A percentile compares a stretch with the other conserved stretches of the same genome.
These are phyloP conservation scores for Agapostemon virescens DNA, from an alignment of 2,888 invertebrate genomes.

Conservation along the genomic window DNA sequence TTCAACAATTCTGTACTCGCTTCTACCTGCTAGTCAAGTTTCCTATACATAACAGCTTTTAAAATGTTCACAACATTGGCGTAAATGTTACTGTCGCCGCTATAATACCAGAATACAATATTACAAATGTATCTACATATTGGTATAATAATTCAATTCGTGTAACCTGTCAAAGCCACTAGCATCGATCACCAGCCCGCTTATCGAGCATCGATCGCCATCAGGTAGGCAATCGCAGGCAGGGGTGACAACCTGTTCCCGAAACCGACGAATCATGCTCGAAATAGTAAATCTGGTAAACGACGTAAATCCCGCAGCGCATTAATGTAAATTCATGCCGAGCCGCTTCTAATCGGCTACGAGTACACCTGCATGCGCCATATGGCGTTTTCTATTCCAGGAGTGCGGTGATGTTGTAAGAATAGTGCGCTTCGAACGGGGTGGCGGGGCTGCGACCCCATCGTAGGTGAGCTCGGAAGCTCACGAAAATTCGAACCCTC, in stretches of 20 bases:
- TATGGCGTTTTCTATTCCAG: slow-evolving; percentile 78
- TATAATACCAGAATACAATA: neutral
- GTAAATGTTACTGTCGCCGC: neutral
- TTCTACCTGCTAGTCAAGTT: neutral
- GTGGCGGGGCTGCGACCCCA: slow-evolving; percentile 63
- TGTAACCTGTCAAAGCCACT: neutral
- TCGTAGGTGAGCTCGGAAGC: slow-evolving; percentile 72
- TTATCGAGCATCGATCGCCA: slow-evolving; percentile 13
- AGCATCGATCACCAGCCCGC: slow-evolving; percentile 6
- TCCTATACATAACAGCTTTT: neutral
- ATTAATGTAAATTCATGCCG: slow-evolving; percentile 80
- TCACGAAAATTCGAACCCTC: slow-evolving; percentile 62
- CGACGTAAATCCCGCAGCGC: slow-evolving; percentile 73
- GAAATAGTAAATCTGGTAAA: slow-evolving; percentile 78
- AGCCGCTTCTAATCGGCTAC: slow-evolving; percentile 76
- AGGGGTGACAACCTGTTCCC: slow-evolving; percentile 35
- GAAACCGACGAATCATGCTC: slow-evolving; percentile 71
- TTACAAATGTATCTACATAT: neutral
- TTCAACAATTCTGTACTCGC: neutral
- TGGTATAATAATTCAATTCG: slow-evolving; percentile 4
- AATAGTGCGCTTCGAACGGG: slow-evolving; percentile 50
- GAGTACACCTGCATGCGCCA: slow-evolving; percentile 79
- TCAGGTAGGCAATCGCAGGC: slow-evolving; percentile 24
- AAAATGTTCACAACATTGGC: neutral
- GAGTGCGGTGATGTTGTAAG: slow-evolving; percentile 47